phyloP scores from a whole-genome alignment of 2,797 vertebrate species.

The Apogon talboti region DNA sequence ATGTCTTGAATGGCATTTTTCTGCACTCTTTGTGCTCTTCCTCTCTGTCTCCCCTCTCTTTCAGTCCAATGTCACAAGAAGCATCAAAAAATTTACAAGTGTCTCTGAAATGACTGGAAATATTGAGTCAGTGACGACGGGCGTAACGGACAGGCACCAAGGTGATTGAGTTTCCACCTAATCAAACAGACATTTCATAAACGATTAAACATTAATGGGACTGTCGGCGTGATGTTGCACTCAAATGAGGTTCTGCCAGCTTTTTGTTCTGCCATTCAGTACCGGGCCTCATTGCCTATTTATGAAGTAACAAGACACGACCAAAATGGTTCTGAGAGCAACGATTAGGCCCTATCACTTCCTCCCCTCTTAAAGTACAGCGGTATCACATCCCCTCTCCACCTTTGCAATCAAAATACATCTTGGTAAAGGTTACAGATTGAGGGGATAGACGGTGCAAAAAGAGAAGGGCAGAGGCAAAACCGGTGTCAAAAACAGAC shows the following conservation, averaged over 20 bases:
- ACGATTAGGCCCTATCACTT: conserved; percentile 69
- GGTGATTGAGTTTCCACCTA: conserved; percentile 58
- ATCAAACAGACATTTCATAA: conserved; percentile 75
- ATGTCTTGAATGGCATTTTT: not conserved
- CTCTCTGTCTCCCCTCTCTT: not conserved
- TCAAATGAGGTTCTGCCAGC: conserved; percentile 42
- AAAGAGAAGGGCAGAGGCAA: conserved; percentile 47
- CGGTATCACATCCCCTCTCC: conserved; percentile 60
- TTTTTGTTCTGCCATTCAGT: conserved; percentile 67
- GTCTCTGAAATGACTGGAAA: conserved; percentile 10
- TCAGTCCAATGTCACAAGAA: not conserved
- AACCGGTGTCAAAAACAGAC: conserved; percentile 12
- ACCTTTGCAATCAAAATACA: conserved; percentile 55
- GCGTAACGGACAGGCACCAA: conserved; percentile 18
- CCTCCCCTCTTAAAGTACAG: conserved; percentile 44
- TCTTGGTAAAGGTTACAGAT: conserved; percentile 53
- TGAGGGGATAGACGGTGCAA: conserved; percentile 32
- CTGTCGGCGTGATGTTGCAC: conserved; percentile 29
- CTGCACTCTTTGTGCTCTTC: not conserved
- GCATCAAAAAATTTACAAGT: not conserved
- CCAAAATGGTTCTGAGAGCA: conserved; percentile 57
- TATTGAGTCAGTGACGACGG: not conserved
- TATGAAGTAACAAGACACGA: conserved; percentile 75
- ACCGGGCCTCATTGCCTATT: conserved; percentile 69
- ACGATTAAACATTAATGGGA: conserved; percentile 72